A percentile compares a stretch with the other conserved stretches of the same genome.
These are phyloP conservation scores for Chaitophorus viminalis DNA, from an alignment of 2,888 invertebrate genomes.

Conservation along the genomic window DNA sequence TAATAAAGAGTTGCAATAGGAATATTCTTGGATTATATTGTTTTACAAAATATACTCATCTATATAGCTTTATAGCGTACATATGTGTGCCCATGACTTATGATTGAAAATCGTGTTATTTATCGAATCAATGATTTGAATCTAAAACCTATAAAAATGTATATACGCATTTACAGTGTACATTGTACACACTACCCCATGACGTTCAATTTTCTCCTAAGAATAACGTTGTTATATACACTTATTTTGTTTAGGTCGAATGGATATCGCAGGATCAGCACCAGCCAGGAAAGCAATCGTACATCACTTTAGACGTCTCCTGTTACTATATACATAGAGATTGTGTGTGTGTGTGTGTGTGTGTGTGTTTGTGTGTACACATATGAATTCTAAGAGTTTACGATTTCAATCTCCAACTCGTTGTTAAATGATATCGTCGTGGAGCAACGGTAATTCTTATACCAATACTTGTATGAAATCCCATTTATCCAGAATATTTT, in stretches of 20 bases:
- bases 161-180: no score
- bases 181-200: no score
- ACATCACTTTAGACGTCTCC: conserved; percentile 45
- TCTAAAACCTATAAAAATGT: not conserved
- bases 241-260: conserved; percentile 50
- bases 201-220: conserved; percentile 26
- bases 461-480: not conserved
- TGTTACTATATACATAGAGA: not conserved
- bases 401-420: conserved; percentile 23
- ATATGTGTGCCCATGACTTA: not conserved
- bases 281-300: conserved; percentile 30
- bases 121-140: conserved; percentile 3
- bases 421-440: not conserved
- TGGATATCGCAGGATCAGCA: conserved; percentile 12
- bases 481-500: not conserved
- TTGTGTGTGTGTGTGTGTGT: no score
- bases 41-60: no score
- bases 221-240: conserved; percentile 10
- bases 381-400: not conserved
- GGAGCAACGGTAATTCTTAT: conserved; percentile 11
- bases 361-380: no score
- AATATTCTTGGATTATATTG: no score
- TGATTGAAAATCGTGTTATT: not conserved
- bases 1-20: no score
- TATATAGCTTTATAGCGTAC: no score